Evolutionary conservation across 2,797 vertebrate genomes (phyloP).

Genomic region (Glyptemys insculpta): DNA sequence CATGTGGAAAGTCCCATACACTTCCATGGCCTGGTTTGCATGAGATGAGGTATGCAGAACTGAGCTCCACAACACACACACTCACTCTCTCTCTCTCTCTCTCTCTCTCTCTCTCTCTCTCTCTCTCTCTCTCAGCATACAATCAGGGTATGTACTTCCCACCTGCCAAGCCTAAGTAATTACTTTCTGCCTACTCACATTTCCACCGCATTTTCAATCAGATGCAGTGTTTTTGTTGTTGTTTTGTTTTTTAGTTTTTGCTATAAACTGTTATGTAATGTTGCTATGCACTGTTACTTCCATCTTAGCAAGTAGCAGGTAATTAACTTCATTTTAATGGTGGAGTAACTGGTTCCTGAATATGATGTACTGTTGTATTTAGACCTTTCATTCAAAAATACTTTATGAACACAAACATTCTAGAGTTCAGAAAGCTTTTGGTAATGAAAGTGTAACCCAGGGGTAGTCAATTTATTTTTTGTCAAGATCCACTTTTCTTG

Average conservation of each 20-base stretch:
- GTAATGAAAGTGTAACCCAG: too few relatives aligned
- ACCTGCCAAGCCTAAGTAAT: background rate
- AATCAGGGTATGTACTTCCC: background rate
- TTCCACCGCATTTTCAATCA: background rate
- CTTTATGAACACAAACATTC: background rate
- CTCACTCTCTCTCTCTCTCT: background rate
- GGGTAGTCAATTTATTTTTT: background rate
- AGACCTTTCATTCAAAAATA: background rate
- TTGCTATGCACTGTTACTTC: background rate
- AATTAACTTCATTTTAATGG: background rate
- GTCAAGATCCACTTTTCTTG: background rate
- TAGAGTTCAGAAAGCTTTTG: background rate
- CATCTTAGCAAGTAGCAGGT: too few relatives aligned
- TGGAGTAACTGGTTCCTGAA: background rate
- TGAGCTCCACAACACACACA: background rate
- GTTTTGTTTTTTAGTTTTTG: background rate
- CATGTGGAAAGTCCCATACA: background rate
- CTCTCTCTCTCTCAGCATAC: background rate
- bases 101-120: too few relatives aligned
- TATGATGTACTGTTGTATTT: background rate
- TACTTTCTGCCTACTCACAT: background rate
- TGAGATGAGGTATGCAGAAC: background rate
- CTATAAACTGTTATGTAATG: background rate
- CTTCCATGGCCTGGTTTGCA: background rate
- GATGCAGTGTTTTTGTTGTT: background rate